Evolutionary conservation across 2,888 invertebrate species (phyloP).

Genomic region (Dexiosoma caninum): DNA sequence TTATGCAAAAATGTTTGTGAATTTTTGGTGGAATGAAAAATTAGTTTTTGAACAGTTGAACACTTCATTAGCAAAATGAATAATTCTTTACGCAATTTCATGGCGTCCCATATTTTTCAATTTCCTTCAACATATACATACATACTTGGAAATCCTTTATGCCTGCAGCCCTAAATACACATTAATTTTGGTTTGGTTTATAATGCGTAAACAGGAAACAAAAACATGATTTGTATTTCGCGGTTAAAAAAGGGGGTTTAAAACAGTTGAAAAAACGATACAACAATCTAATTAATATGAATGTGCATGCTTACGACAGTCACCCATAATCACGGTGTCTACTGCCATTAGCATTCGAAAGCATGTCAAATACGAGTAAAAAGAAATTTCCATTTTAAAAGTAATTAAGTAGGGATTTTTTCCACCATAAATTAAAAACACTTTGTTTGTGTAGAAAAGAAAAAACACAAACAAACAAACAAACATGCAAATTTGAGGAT

Average conservation of each 20-base stretch:
- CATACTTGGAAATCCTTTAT: constrained; percentile 30
- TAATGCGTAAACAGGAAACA: constrained; percentile 51
- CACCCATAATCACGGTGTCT: constrained; percentile 24
- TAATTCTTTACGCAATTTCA: too few species aligned
- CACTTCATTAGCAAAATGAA: neutral
- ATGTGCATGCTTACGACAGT: constrained; percentile 21
- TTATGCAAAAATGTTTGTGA: too few species aligned
- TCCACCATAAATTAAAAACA: neutral
- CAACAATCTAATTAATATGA: constrained; percentile 27
- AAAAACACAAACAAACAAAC: too few species aligned
- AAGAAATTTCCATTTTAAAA: constrained; percentile 41
- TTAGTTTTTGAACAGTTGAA: too few species aligned
- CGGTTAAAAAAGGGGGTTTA: neutral
- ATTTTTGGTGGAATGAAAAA: too few species aligned
- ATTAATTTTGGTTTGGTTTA: constrained; percentile 55
- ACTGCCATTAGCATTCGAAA: neutral
- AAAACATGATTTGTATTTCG: constrained; percentile 53
- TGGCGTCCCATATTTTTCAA: too few species aligned
- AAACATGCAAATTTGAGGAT: too few species aligned
- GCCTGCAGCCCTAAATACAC: constrained; percentile 24
- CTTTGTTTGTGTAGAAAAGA: too few species aligned
- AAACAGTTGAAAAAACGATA: neutral
- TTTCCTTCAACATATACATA: too few species aligned
- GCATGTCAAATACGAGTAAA: constrained; percentile 24
- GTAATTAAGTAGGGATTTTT: constrained; percentile 45